phyloP scores from a whole-genome alignment of 23 tunicate species.

The Trididemnum nubilum region DNA sequence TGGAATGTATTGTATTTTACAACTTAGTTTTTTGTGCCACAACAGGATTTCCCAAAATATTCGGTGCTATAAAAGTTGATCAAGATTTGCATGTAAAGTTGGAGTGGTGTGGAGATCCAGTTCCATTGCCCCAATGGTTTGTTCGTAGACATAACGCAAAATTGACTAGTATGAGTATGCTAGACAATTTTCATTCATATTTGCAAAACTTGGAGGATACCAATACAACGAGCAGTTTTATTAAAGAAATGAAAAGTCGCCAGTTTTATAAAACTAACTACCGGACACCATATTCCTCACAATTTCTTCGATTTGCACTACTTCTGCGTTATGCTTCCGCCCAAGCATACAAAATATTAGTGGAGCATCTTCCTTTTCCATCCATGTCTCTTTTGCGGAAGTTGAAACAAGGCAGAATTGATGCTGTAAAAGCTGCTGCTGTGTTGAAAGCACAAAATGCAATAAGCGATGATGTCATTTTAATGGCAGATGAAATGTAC shows the following conservation, averaged over 20 bases:
- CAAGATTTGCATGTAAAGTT: too few relatives aligned
- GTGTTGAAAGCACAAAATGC: not conserved
- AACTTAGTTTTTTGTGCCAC: too few relatives aligned
- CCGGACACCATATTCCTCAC: not conserved
- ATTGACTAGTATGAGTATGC: not conserved
- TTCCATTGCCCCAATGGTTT: not conserved
- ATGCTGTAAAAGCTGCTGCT: constrained; percentile 6
- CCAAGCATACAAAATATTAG: constrained; percentile 7
- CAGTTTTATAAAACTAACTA: not conserved
- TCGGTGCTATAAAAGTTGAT: too few relatives aligned
- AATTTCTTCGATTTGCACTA: not conserved
- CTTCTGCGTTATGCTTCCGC: constrained; percentile 13
- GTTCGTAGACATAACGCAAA: not conserved
- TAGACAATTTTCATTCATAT: not conserved
- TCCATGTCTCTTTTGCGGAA: not conserved
- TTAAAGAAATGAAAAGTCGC: not conserved
- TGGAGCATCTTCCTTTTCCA: constrained; percentile 10
- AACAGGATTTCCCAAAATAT: too few relatives aligned
- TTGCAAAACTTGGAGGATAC: not conserved
- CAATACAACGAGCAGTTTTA: not conserved
- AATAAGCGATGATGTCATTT: constrained; percentile 1
- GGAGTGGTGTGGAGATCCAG: too few relatives aligned
- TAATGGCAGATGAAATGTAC: constrained; percentile 14
- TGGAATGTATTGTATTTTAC: too few relatives aligned
- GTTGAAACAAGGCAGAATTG: not conserved